Evolutionary conservation across 2,797 vertebrate species (phyloP).

Genomic region (Dendrocincla fuliginosa): DNA sequence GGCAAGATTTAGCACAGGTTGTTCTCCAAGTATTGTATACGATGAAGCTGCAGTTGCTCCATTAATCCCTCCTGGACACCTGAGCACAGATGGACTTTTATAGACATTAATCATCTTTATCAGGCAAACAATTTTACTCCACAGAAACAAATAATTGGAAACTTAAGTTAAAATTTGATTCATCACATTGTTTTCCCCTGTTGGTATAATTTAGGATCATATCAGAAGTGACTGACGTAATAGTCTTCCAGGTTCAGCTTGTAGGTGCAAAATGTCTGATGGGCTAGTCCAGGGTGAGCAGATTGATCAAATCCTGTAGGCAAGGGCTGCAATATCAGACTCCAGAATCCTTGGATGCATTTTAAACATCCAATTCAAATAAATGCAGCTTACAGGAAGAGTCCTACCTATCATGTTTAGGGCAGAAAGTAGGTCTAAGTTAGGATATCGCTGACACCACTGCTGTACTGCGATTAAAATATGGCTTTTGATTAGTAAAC

Average conservation of each 20-base stretch:
- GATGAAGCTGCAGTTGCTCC: neutral
- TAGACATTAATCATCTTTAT: neutral
- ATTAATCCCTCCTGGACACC: neutral
- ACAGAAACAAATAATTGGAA: neutral
- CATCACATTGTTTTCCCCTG: neutral
- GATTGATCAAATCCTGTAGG: neutral
- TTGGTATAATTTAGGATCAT: neutral
- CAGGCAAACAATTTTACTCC: neutral
- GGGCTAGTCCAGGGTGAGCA: neutral
- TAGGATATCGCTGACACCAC: slow-evolving; percentile 13
- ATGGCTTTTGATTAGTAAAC: slow-evolving; percentile 75
- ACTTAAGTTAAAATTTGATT: neutral
- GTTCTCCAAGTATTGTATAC: neutral
- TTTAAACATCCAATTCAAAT: neutral
- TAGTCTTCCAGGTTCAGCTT: neutral
- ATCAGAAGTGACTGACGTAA: neutral
- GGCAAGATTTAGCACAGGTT: neutral
- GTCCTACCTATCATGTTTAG: neutral
- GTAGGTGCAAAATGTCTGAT: neutral
- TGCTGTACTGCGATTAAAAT: slow-evolving; percentile 41
- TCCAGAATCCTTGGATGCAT: neutral
- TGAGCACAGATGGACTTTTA: neutral
- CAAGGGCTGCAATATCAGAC: neutral
- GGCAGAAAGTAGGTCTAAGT: slow-evolving; percentile 2
- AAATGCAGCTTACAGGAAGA: neutral